Conservation (phyloP, 2,797 vertebrate genomes). For the Sebastes reedi region DNA sequence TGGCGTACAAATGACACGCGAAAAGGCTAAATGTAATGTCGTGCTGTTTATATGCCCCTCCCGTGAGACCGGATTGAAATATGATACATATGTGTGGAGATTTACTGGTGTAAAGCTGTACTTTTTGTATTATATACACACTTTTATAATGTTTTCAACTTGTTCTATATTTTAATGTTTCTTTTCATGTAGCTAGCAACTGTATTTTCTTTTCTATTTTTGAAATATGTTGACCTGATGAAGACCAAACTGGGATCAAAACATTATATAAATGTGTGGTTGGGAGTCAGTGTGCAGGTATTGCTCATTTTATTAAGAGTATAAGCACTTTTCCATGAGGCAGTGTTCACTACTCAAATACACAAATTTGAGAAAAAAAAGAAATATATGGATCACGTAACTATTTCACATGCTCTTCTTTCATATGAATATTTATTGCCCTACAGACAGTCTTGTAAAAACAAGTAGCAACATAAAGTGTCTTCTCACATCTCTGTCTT, state of each 20-base stretch:
- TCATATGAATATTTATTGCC: not conserved
- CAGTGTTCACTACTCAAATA: not conserved
- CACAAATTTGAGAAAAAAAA: not conserved
- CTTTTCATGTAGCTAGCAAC: not conserved
- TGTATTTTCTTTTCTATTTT: not conserved
- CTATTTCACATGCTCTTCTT: not conserved
- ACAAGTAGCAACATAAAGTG: slow-evolving; percentile 28
- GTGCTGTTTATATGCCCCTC: no score
- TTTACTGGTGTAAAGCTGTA: not conserved
- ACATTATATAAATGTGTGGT: not conserved
- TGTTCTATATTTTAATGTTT: not conserved
- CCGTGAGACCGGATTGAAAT: no score
- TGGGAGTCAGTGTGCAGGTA: not conserved
- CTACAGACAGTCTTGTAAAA: slow-evolving; percentile 20
- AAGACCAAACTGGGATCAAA: not conserved
- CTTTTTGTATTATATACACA: not conserved
- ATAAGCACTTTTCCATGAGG: not conserved
- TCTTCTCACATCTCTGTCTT: slow-evolving; percentile 33
- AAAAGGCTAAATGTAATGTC: no score
- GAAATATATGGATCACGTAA: not conserved
- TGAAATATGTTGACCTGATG: not conserved
- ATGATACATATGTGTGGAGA: not conserved
- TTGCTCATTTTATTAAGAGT: not conserved
- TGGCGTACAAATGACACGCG: no score
- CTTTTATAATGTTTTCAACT: not conserved